A percentile compares a stretch with the other conserved stretches of the same genome.
Conservation (phyloP, 2,797 vertebrate genomes). For the Buceros bicornis region DNA sequence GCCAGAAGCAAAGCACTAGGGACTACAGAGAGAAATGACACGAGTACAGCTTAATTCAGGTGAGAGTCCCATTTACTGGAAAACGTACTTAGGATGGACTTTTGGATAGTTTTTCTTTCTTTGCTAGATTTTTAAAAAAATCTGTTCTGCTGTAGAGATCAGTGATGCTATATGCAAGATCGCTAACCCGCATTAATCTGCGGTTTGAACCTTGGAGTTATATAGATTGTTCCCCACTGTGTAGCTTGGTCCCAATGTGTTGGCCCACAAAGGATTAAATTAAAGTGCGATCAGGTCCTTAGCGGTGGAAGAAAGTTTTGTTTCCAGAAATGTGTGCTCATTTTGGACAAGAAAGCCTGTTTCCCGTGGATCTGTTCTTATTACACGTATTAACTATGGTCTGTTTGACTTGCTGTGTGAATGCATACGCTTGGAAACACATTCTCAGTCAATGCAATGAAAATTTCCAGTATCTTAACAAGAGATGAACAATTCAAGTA, state of each 20-base stretch:
- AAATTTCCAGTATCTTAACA: not conserved
- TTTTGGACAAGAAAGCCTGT: not conserved
- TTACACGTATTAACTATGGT: not conserved
- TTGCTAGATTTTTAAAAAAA: not conserved
- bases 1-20: not conserved
- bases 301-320: not conserved
- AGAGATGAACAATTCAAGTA: not conserved
- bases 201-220: not conserved
- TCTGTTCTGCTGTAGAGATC: not conserved
- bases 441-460: not conserved
- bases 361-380: not conserved
- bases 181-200: not conserved
- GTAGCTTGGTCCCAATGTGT: not conserved
- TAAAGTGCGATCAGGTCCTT: not conserved
- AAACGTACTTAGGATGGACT: not conserved
- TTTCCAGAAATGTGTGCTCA: not conserved
- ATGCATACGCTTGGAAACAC: not conserved
- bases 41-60: not conserved
- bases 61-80: not conserved
- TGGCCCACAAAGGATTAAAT: not conserved
- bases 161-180: not conserved
- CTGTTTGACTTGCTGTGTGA: not conserved
- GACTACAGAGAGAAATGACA: not conserved
- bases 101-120: not conserved
- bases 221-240: not conserved